Evolutionary conservation across 2,888 invertebrate species (phyloP), one percentile per base, ranked within the genome.

Genomic region (Empis stercorea): DNA sequence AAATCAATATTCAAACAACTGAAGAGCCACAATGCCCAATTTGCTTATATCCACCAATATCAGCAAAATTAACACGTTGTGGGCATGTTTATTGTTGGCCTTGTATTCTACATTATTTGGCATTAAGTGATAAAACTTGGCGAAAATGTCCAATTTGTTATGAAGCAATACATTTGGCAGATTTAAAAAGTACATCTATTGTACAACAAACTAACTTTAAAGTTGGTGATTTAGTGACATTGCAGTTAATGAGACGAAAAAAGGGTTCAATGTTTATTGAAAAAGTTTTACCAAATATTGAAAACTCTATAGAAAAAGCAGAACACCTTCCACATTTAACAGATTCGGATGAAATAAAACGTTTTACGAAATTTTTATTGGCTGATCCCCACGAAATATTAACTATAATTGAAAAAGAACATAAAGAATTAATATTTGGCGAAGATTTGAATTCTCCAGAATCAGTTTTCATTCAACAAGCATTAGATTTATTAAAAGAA

Each of bases 51-150:
- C 72, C 81, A 32, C 93, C 94, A 4, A 10, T 23, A 42, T 88
- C 92, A 46, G 93, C 86, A 2, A 91, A 94, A 68, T 87, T 94
- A 63, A 94, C 93, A 0, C 79, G 84, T 38, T 97, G 96, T 66
- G 95, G 96, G 10, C 96, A 97, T 64, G 84, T 92, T 52, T 95
- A 87, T 68, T 40, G 96, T 68, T 96, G 92, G 93, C 78, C 93
- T 0, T 97, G 96, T 62, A 80, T 93, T 57, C 75, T 97, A 43
- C 95, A 95, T 67, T 95, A 95, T 64, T 75, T 92, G 38, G 82
- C 87, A 1, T 72, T 93, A 3, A 84, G 86, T 45, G 94, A 95
- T 57, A 83, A 86, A 61, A 72, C 79, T 20, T 85, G 84, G 73
- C 74, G 82, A 30, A 85, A 84, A 61, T 96, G 96, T 66, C 96